Conservation (phyloP, 2,888 invertebrate species). For the Acleris literana region DNA sequence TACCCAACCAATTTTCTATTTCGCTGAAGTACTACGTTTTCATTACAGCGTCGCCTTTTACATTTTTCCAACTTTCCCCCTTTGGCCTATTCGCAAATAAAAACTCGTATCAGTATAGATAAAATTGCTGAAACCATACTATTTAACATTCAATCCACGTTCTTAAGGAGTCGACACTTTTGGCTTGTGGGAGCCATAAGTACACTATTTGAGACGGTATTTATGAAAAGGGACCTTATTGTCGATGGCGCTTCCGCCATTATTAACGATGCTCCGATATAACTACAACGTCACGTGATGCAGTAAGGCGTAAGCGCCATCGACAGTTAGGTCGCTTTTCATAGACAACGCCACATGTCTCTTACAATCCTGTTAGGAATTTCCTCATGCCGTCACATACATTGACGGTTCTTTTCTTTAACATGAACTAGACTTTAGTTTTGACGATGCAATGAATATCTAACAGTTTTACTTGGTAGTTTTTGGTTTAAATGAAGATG, state of each 20-base stretch:
- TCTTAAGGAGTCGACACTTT: slow-evolving; percentile 45
- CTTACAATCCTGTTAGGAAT: background rate
- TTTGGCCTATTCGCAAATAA: slow-evolving; percentile 27
- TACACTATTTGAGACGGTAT: no score
- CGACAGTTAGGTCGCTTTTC: no score
- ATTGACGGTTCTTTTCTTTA: background rate
- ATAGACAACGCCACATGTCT: no score
- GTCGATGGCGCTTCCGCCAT: no score
- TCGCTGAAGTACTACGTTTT: slow-evolving; percentile 10
- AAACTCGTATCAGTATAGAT: slow-evolving; percentile 25
- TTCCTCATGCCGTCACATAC: background rate
- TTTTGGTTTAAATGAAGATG: slow-evolving; percentile 17
- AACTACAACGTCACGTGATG: no score
- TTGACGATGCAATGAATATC: background rate
- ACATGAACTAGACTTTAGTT: background rate
- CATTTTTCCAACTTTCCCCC: slow-evolving; percentile 20
- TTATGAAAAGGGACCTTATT: no score
- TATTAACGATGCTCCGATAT: no score
- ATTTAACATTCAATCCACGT: slow-evolving; percentile 48
- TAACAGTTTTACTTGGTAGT: background rate
- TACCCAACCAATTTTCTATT: background rate
- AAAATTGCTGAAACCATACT: slow-evolving; percentile 21
- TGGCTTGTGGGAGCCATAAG: slow-evolving; percentile 45
- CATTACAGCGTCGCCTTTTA: slow-evolving; percentile 25
- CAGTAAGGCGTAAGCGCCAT: no score